Conservation (phyloP, 2,888 invertebrate genomes). For the Incurvaria masculella region DNA sequence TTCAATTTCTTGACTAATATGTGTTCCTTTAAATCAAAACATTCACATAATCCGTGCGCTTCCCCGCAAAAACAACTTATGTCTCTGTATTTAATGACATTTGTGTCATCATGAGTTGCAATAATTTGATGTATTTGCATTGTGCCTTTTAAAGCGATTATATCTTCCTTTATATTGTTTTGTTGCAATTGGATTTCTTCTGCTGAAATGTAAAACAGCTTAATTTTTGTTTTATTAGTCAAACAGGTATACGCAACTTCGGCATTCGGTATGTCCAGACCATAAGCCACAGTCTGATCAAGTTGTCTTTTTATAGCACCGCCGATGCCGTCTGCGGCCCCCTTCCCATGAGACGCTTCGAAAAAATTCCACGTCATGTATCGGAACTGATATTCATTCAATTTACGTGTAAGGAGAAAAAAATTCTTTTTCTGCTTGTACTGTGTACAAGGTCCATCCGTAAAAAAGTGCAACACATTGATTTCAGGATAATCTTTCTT, state of each 20-base stretch:
- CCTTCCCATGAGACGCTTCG: too few relatives aligned
- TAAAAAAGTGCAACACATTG: slow-evolving; percentile 3
- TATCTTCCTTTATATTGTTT: neutral
- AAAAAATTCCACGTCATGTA: slow-evolving; percentile 1
- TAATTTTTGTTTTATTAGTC: neutral
- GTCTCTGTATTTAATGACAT: neutral
- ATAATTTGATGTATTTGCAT: neutral
- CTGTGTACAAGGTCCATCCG: slow-evolving; percentile 1
- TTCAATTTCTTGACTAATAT: neutral
- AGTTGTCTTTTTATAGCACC: neutral
- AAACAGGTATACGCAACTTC: neutral
- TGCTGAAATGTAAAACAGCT: neutral
- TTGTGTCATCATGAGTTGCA: neutral
- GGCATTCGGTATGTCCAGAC: neutral
- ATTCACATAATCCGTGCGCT: neutral
- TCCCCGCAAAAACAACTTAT: slow-evolving; percentile 1
- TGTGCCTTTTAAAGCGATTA: neutral
- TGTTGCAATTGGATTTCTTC: neutral
- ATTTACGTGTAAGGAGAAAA: neutral
- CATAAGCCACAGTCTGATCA: slow-evolving; percentile 1
- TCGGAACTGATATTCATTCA: neutral
- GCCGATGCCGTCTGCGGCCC: neutral
- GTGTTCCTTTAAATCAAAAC: neutral
- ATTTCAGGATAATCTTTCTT: too few relatives aligned
- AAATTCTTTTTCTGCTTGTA: slow-evolving; percentile 2